Conservation (phyloP, 2,113 vertebrate genomes). For the Upupa epops region DNA sequence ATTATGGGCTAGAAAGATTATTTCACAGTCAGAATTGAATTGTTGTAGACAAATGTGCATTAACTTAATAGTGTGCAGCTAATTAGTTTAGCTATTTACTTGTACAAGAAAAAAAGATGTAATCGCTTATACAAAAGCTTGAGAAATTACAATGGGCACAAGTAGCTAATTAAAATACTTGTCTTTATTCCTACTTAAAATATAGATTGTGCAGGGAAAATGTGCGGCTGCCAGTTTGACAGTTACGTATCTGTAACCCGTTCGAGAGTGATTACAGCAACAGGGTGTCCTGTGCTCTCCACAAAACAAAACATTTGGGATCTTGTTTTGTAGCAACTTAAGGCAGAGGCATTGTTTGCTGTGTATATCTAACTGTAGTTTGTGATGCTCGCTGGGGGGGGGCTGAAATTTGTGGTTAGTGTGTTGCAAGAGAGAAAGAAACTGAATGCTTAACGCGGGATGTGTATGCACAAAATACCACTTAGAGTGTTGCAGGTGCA, state of each 20-base stretch:
- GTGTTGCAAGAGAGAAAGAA: not conserved
- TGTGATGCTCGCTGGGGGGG: not conserved
- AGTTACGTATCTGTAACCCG: not conserved
- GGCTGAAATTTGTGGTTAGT: not conserved
- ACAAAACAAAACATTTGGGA: not conserved
- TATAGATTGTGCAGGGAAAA: not conserved
- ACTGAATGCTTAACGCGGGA: not conserved
- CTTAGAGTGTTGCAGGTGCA: not conserved
- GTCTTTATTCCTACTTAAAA: constrained; percentile 46
- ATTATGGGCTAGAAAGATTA: constrained; percentile 80
- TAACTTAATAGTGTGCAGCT: constrained; percentile 79
- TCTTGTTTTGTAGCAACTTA: not conserved
- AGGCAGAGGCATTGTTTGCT: not conserved
- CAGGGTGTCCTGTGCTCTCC: not conserved
- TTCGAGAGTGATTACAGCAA: not conserved
- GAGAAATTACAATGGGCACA: constrained; percentile 36
- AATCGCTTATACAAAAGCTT: constrained; percentile 55
- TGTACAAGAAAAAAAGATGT: constrained; percentile 44
- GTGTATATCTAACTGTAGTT: not conserved
- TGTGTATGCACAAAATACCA: not conserved
- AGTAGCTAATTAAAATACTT: constrained; percentile 50
- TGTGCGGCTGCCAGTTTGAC: not conserved
- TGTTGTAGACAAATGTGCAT: constrained; percentile 82
- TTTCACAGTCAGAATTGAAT: constrained; percentile 78
- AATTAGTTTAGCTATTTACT: constrained; percentile 77